Base-by-base conservation (phyloP, 2,797 vertebrate species). In the Orestias chungarensis region DNA sequence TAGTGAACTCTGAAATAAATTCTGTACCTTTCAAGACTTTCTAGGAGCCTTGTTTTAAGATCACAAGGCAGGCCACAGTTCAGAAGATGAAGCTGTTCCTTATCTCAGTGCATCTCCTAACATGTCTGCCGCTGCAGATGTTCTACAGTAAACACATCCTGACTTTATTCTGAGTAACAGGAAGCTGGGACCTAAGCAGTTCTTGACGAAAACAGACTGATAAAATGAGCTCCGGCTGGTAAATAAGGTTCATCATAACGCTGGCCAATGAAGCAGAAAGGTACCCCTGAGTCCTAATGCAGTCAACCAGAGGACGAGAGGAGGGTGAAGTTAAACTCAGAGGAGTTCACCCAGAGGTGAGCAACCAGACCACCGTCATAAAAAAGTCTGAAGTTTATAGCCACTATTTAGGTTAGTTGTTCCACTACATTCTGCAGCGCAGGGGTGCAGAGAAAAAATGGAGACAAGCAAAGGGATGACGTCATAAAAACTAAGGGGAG, bases 261-360 rank as follows among this genome's bases (percentile, higher is more conserved):
- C 44, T 6, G 46, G 18, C 4, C 18, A 47, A 68, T 25, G 18
- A 47, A 38, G 38, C 9, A 38, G 50, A 49, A 65, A 67, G 71
- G 71, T 27, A 49, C 61, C 33, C 7, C 62, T 23, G 17, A 20
- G 55, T 59, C 55, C 18, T 59, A 23, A 11, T 42, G n/a, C 23
- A 62, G 59, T 62, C 59, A 42, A 14, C 38, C 59, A 62, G 38
- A 42, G 38, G 59, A 62, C 59, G 42, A 38, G 25, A 69, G 70
- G 55, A 62, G 88, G 91, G 92, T 94, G 93, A 94, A 94, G 92
- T n/a, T n/a, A n/a, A n/a, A n/a, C n/a, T 92, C 79, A 78, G 76
- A 93, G 95, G 76, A 93, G 95, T 95, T 96, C 95, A 96, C 74
- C n/a, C 5, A 70, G 91, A 94, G 94, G 95, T 95, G 94, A 96